Evolutionary conservation across 2,113 vertebrate species (phyloP), one percentile per base, ranked within the genome.

Genomic region (Hassar affinis): DNA sequence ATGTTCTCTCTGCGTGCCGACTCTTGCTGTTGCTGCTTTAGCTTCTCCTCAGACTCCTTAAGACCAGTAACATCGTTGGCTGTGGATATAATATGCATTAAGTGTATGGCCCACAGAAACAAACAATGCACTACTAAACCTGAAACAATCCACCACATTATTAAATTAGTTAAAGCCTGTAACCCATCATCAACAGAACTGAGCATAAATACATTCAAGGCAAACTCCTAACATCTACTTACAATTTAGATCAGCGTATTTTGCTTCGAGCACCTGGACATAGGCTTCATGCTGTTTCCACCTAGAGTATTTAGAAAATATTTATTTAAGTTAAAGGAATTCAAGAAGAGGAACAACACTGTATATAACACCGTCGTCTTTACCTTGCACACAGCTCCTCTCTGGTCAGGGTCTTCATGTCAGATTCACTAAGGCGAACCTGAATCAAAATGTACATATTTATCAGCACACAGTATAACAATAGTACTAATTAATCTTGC

Each of bases 1-100:
- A 99, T 99, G 93, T 99, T 99, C 91, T 99, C 98, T 88, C 98
- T 95, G 88, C 98, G 95, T n/a, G 98, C 97, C 87, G 98, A 99
- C 88, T 99, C 98, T 89, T 99, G 98, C 91, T 99, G 98, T 82
- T 99, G 98, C 82, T 99, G 98, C 92, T 99, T 99, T 83, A 99
- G 84, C 90, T 99, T 99, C 91, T 99, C 98, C 94, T 99, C 98
- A 0, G 98, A 99, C 87, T 99, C 98, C 92, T 98, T 96, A 92
- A 99, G 91, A 52, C 97, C 97, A 69, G 98, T 95, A 79, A 98
- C 97, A 92, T 99, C 98, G 87, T 99, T 99, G 89, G 98, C 98
- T 99, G 83, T 4, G 56, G 38, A 81, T 35, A 68, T 35, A 75
- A 68, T 27, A 85, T 57, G 9, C 33, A 64, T 25, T 54, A 56